Conservation (phyloP, 1,140 invertebrate genomes). For the Sminthurides bifidus region DNA sequence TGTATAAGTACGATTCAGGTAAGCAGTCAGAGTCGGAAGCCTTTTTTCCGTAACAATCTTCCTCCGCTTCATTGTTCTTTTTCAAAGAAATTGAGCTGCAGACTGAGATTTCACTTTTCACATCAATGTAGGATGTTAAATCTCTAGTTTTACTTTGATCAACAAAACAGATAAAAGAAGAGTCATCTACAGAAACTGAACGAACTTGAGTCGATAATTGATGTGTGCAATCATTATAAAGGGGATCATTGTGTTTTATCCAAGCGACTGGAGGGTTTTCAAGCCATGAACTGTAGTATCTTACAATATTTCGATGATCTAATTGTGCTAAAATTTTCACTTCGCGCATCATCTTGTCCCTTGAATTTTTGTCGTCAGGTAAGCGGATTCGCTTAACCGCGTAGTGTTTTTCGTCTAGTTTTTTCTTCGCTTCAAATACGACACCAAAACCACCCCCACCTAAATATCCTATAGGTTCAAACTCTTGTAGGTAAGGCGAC, state of each 20-base stretch:
- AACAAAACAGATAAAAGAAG: constrained; percentile 51
- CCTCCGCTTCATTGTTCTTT: neutral
- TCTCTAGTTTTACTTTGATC: constrained; percentile 21
- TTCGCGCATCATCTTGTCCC: constrained; percentile 81
- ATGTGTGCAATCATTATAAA: constrained; percentile 40
- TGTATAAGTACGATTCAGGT: constrained; percentile 63
- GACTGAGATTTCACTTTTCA: too few relatives aligned
- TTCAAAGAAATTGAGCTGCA: neutral
- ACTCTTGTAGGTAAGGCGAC: too few relatives aligned
- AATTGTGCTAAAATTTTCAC: constrained; percentile 85
- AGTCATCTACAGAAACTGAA: constrained; percentile 35
- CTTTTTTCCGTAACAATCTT: neutral
- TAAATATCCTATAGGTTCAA: too few relatives aligned
- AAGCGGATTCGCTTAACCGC: constrained; percentile 82
- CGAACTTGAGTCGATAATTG: constrained; percentile 6
- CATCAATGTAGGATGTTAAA: constrained; percentile 20
- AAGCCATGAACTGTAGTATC: constrained; percentile 89
- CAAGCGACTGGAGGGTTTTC: constrained; percentile 77
- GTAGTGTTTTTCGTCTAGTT: constrained; percentile 87
- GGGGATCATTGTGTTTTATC: constrained; percentile 66
- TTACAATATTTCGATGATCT: constrained; percentile 87
- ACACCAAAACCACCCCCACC: too few relatives aligned
- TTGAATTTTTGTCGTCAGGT: constrained; percentile 52
- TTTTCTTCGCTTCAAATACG: too few relatives aligned
- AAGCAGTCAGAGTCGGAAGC: neutral